Base-by-base conservation (phyloP, 1,140 invertebrate genomes). In the Philopotamus ludificatus region DNA sequence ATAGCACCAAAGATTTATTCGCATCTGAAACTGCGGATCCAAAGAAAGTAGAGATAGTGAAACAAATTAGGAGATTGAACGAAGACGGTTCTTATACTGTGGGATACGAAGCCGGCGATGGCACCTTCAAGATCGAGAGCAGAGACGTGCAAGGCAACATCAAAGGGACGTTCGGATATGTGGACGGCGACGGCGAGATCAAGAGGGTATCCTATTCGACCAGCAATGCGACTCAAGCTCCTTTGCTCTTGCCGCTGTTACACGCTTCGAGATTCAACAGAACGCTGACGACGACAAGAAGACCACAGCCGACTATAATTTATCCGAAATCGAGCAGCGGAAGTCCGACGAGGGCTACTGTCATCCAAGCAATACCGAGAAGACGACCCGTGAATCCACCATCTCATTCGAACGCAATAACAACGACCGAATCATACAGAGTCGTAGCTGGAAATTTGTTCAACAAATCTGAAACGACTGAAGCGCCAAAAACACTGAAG, bases 41-140 rank as follows among this genome's bases (percentile, higher is more conserved):
- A 16, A 76, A 79, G 12, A 83, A 84, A 73, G 74, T 83, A 44
- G 83, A 85, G 74, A 85, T 85, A 50, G 81, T 85, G 1, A 91
- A 92, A 73, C 89, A 91, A 74, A 90, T 93, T 67, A 86, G 90
- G 64, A 84, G 88, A 74, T 79, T 91, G 0, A 93, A 93, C 72
- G 86, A 91, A 39, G 91, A 94, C 75, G 90, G 90, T 18, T 89
- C 89, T 0, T 93, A 92, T 71, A 92, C 90, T 0, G 91, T 90
- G 65, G 91, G 91, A 0, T 93, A 90, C 71, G 91, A 93, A 78
- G 89, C 90, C 1, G 89, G 86, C 50, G 91, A 92, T 75, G 91
- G 90, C 16, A 89, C 89, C 0, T 90, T 90, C 74, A 92, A 92
- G 78, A 89, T 92, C 60, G 91, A 93, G 77, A 93, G 89, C 68